Percentiles rank a stretch among this genome's conserved stretches.
Conservation (phyloP, 64 coral and sea anemone species). For the Dendronephthya gigantea region DNA sequence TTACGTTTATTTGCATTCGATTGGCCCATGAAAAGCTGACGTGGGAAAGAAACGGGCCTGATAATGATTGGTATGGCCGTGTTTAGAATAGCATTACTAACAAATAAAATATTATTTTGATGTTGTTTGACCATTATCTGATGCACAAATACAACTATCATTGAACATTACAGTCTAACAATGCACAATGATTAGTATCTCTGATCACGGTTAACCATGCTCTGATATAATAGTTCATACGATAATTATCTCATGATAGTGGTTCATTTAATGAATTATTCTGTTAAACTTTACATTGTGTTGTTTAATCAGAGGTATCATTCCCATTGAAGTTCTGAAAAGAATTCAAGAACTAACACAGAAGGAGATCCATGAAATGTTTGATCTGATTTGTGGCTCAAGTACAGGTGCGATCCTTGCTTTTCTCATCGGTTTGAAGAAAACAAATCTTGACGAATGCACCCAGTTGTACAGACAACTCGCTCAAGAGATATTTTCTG, state of each 20-base stretch:
- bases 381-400: slow-evolving; percentile 89
- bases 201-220: too few species aligned
- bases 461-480: slow-evolving; percentile 65
- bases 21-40: too few species aligned
- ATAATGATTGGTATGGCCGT: too few species aligned
- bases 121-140: background rate
- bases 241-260: too few species aligned
- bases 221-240: too few species aligned
- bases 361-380: slow-evolving; percentile 67
- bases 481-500: slow-evolving; percentile 76
- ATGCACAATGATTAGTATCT: too few species aligned
- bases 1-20: background rate
- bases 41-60: too few species aligned
- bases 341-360: slow-evolving; percentile 66
- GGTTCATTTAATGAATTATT: background rate
- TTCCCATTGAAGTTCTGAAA: slow-evolving; percentile 93
- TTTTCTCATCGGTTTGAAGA: slow-evolving; percentile 71
- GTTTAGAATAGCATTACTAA: too few species aligned
- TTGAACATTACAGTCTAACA: too few species aligned
- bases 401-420: slow-evolving; percentile 85
- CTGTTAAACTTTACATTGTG: background rate
- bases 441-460: slow-evolving; percentile 72
- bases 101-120: background rate
- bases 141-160: too few species aligned
- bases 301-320: slow-evolving; percentile 60